phyloP scores from a whole-genome alignment of 2,888 invertebrate species.

The Apamea sordens region DNA sequence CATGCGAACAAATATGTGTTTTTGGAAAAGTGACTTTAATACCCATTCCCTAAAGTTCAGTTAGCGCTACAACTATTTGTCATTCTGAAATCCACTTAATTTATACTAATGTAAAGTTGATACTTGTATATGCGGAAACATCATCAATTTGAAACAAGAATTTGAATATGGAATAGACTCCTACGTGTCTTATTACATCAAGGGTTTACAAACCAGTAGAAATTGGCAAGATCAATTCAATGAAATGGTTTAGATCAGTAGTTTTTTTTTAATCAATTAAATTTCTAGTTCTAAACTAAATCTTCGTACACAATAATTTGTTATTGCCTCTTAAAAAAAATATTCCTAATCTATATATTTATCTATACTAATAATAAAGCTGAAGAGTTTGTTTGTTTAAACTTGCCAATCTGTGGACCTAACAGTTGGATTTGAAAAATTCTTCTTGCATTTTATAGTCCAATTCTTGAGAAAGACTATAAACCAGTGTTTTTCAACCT shows the following conservation, averaged over 20 bases:
- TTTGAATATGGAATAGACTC: not conserved
- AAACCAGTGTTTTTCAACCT: too few relatives aligned
- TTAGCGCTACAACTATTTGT: not conserved
- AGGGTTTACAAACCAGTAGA: not conserved
- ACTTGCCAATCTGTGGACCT: not conserved
- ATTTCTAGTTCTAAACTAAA: not conserved
- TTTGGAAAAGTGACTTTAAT: not conserved
- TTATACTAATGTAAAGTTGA: not conserved
- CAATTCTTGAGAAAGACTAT: not conserved
- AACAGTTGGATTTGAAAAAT: not conserved
- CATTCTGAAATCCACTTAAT: not conserved
- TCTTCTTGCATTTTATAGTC: not conserved
- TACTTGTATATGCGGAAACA: not conserved
- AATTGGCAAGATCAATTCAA: not conserved
- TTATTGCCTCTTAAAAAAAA: not conserved
- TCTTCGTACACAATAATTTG: not conserved
- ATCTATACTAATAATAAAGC: not conserved
- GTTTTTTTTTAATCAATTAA: not conserved
- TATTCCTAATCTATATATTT: not conserved
- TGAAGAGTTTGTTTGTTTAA: not conserved
- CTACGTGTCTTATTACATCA: not conserved
- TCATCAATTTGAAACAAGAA: not conserved
- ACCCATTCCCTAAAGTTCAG: too few relatives aligned
- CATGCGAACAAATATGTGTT: not conserved
- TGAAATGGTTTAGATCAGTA: too few relatives aligned